phyloP scores from a whole-genome alignment of 2,888 invertebrate species.

The Piscicola geometra region DNA sequence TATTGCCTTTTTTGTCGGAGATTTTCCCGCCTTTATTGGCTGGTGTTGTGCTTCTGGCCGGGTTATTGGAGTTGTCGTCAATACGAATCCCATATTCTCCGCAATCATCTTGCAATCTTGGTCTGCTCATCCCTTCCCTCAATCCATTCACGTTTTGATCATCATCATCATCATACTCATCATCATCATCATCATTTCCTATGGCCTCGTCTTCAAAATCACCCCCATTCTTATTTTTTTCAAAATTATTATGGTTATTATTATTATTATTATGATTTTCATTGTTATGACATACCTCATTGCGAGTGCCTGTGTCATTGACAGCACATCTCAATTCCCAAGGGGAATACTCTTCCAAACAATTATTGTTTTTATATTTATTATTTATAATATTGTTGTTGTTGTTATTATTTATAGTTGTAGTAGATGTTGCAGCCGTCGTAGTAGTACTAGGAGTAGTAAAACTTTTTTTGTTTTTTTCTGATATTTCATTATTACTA shows the following conservation, averaged over 20 bases:
- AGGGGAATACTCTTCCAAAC: neutral
- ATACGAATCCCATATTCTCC: neutral
- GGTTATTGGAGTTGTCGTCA: neutral
- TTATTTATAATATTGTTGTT: neutral
- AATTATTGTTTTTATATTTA: neutral
- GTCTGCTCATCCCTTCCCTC: too few species aligned
- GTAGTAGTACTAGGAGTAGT: neutral
- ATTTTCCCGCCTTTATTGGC: neutral
- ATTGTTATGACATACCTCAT: neutral
- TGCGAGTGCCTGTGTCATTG: neutral
- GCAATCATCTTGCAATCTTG: too few species aligned
- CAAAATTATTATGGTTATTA: too few species aligned
- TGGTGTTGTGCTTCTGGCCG: neutral
- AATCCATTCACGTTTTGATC: neutral
- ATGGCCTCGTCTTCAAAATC: too few species aligned
- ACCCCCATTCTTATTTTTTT: too few species aligned
- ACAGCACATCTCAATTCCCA: constrained; percentile 16
- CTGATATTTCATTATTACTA: neutral
- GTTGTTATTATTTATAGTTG: neutral
- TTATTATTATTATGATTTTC: neutral
- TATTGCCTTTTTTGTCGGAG: neutral
- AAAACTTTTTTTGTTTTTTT: neutral
- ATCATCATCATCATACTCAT: neutral
- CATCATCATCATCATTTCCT: neutral
- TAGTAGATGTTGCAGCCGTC: neutral